Conservation (phyloP, 1,140 invertebrate species). For the Neelides sp. region DNA sequence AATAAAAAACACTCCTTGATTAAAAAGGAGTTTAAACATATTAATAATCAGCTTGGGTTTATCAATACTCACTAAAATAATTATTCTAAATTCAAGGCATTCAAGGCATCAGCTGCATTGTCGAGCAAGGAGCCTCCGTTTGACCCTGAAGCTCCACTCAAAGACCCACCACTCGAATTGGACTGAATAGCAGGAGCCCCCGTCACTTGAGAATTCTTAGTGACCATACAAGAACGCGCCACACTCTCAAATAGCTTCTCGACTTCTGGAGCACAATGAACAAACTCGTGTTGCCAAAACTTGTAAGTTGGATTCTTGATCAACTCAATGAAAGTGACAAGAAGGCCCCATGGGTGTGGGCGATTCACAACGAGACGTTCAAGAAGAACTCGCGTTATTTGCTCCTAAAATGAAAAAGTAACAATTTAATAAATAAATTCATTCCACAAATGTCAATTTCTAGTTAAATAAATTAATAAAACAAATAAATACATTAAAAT, state of each 20-base stretch:
- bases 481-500: constrained; percentile 1
- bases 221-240: constrained; percentile 78
- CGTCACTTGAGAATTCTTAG: constrained; percentile 16
- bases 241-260: constrained; percentile 95
- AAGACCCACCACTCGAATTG: no score
- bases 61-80: no score
- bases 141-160: no score
- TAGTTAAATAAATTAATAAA: not conserved
- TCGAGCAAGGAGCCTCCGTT: no score
- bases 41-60: no score
- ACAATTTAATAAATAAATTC: constrained; percentile 5
- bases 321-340: constrained; percentile 97
- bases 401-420: constrained; percentile 40
- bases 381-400: constrained; percentile 56
- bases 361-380: constrained; percentile 94
- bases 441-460: constrained; percentile 2
- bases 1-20: no score
- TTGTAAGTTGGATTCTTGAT: constrained; percentile 98
- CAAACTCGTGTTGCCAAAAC: constrained; percentile 98
- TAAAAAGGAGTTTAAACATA: no score
- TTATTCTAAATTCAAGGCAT: no score
- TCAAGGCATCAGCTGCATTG: no score
- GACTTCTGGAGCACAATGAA: constrained; percentile 96
- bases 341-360: constrained; percentile 96
- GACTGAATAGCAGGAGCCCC: no score